Base-by-base conservation (phyloP, 2,113 vertebrate genomes). In the Ursus arctos region DNA sequence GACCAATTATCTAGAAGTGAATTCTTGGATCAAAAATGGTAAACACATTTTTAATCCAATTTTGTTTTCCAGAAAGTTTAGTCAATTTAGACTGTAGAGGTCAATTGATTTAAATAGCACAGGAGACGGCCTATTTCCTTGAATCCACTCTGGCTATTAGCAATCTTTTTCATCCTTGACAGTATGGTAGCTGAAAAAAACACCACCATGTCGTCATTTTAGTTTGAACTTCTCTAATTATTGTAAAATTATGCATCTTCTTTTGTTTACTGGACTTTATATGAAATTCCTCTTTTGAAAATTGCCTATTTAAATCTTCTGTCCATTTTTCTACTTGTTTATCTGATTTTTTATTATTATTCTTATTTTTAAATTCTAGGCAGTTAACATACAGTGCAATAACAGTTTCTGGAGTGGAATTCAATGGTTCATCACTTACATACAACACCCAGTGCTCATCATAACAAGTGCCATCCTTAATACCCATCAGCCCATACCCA, bases 51-150 rank as follows among this genome's bases (percentile, higher is more conserved):
- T 63, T 36, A 93, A 94, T 83, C n/a, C 8, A 69, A 63, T 19
- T 47, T 71, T 95, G 33, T 36, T 59, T 95, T 91, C 51, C 43
- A 91, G 59, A 83, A 97, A 93, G 26, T 31, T 84, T 86, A 83
- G 51, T 91, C 28, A 88, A 47, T 65, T 93, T 79, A 83, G 76
- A 88, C 15, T 53, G 40, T 22, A 4, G 72, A 76, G 43, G 43
- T 76, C 43, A 76, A 28, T 28, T 7, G 14, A 49, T 76, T 47
- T 49, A 76, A 76, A 79, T 15, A 40, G 15, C 14, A 6, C 14
- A 43, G 33, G 33, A 89, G 19, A 89, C 9, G 11, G n/a, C 16
- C 49, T 96, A 12, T 53, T 95, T 81, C 36, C 22, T 74, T n/a
- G 26, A 31, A 93, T 65, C 40, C 31, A 55, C 49, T 89, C 77